These are phyloP conservation scores for Heliconius ismenius DNA, from an alignment of 2,888 invertebrate genomes.

Conservation along the genomic window DNA sequence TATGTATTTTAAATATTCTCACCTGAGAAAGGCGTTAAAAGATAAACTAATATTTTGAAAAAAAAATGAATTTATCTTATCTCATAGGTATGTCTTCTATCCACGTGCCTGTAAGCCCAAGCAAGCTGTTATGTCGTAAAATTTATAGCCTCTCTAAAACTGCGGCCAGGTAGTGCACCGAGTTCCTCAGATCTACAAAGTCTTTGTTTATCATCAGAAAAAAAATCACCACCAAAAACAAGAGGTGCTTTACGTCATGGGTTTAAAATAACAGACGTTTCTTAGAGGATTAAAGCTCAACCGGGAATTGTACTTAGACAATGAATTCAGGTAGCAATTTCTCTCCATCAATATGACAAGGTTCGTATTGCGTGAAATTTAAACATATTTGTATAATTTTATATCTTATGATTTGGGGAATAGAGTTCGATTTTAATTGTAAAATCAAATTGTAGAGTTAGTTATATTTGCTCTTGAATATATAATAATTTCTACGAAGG, in stretches of 20 bases:
- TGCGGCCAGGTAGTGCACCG: constrained; percentile 37
- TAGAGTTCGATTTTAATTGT: not conserved
- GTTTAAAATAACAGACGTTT: constrained; percentile 73
- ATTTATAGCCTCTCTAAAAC: constrained; percentile 41
- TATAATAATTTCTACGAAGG: constrained; percentile 26
- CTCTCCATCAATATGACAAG: constrained; percentile 54
- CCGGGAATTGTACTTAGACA: constrained; percentile 68
- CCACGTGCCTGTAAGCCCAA: constrained; percentile 38
- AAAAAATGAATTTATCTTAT: constrained; percentile 33
- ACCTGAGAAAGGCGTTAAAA: constrained; percentile 4
- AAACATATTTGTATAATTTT: constrained; percentile 15
- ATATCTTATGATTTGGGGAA: not conserved
- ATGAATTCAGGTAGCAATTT: constrained; percentile 73
- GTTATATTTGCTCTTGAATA: constrained; percentile 8
- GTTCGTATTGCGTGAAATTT: constrained; percentile 41
- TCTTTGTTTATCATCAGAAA: constrained; percentile 36
- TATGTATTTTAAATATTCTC: constrained; percentile 4
- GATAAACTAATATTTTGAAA: constrained; percentile 17
- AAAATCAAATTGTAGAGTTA: not conserved
- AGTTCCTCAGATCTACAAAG: constrained; percentile 32
- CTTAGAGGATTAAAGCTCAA: constrained; percentile 71
- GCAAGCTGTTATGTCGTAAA: constrained; percentile 30
- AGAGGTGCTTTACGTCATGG: constrained; percentile 69
- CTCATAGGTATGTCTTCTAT: constrained; percentile 13
- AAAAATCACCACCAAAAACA: constrained; percentile 54